Conservation (phyloP, 2,888 invertebrate species). For the Cryptops parisi region DNA sequence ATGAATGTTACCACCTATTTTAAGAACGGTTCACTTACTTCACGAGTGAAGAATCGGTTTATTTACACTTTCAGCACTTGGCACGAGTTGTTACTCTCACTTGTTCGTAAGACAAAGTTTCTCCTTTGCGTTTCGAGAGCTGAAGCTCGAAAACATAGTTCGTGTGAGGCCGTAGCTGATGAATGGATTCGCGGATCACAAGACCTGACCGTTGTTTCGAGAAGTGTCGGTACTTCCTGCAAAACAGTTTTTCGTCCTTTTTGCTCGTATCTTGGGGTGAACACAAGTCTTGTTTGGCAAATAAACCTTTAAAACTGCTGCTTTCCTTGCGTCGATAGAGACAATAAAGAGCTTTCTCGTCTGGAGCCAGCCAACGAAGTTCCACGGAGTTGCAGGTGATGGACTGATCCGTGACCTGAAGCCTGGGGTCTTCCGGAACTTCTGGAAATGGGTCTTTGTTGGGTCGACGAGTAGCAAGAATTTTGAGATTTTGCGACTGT, state of each 20-base stretch:
- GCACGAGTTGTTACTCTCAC: not conserved
- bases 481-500: conserved; percentile 7
- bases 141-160: conserved; percentile 7
- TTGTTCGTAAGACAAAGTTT: conserved; percentile 5
- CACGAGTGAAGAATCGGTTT: no score
- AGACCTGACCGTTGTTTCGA: not conserved
- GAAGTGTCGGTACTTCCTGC: conserved; percentile 3
- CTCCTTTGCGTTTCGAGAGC: conserved; percentile 1
- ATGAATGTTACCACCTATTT: no score
- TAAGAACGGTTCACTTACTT: no score
- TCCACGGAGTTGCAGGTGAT: not conserved
- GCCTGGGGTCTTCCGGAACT: not conserved
- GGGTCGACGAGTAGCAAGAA: conserved; percentile 1
- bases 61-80: conserved; percentile 7
- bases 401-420: not conserved
- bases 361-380: conserved; percentile 9
- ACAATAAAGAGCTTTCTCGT: conserved; percentile 9
- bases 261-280: not conserved
- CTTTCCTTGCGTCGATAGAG: conserved; percentile 1
- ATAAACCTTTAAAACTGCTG: not conserved
- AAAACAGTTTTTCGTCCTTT: conserved; percentile 4
- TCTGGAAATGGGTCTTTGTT: conserved; percentile 9
- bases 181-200: not conserved
- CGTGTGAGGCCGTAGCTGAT: not conserved
- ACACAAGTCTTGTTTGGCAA: conserved; percentile 4